A percentile compares a stretch with the other conserved stretches of the same genome.
phyloP scores from a whole-genome alignment of 2,797 vertebrate genomes.

The Lycodopsis pacificus region DNA sequence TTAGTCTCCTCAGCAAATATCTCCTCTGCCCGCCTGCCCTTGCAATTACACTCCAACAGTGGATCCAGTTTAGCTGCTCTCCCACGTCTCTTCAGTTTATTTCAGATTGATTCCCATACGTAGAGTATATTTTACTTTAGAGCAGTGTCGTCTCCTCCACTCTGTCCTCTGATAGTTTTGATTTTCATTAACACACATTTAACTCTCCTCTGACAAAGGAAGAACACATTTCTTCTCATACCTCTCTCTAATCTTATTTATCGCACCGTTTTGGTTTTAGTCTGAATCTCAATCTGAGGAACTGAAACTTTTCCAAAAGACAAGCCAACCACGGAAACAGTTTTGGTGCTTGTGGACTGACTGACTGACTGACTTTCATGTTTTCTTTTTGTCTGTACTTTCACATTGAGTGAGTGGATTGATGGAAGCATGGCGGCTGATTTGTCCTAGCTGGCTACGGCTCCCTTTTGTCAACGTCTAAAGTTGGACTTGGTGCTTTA shows the following conservation, averaged over 20 bases:
- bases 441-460: conserved; percentile 20
- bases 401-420: conserved; percentile 42
- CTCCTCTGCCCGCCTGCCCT: conserved; percentile 73
- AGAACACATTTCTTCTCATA: neutral
- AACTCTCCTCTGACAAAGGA: neutral
- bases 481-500: conserved; percentile 49
- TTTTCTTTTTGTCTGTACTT: conserved; percentile 41
- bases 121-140: conserved; percentile 4
- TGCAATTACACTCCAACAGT: conserved; percentile 69
- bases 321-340: conserved; percentile 5
- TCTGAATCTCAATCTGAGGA: conserved; percentile 24
- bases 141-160: neutral
- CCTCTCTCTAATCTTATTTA: conserved; percentile 12
- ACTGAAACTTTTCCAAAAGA: conserved; percentile 31
- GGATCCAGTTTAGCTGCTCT: conserved; percentile 58
- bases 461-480: conserved; percentile 31
- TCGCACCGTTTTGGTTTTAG: conserved; percentile 14
- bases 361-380: conserved; percentile 35
- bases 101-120: conserved; percentile 1
- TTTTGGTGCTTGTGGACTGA: conserved; percentile 46
- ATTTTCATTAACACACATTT: conserved; percentile 1
- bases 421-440: conserved; percentile 26
- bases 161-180: neutral
- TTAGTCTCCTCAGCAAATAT: conserved; percentile 85
- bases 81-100: conserved; percentile 49